phyloP scores from a whole-genome alignment of 2,797 vertebrate genomes.

The Danio albolineatus region DNA sequence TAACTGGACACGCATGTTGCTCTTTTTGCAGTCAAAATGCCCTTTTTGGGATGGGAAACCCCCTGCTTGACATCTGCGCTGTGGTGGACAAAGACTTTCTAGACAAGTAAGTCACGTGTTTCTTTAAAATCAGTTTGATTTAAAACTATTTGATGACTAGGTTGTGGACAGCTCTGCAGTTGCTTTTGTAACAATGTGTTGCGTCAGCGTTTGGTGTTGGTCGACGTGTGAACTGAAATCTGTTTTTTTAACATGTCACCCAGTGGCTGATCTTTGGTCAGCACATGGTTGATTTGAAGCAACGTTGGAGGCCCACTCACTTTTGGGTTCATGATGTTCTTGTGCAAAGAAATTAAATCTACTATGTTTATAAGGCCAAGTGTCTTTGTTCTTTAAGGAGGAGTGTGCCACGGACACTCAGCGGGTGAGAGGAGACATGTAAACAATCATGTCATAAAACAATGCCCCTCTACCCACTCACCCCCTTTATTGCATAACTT shows the following conservation, averaged over 20 bases:
- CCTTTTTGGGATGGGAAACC: slow-evolving; percentile 99
- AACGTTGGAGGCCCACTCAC: neutral
- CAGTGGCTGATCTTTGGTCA: slow-evolving; percentile 1
- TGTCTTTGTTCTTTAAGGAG: slow-evolving; percentile 32
- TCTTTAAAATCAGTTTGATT: slow-evolving; percentile 1
- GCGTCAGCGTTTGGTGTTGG: neutral
- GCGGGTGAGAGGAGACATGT: slow-evolving; percentile 37
- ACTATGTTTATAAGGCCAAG: neutral
- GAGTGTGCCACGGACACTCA: slow-evolving; percentile 1
- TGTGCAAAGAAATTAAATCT: neutral
- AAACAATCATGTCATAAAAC: slow-evolving; percentile 48
- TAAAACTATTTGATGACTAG: neutral
- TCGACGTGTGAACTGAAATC: slow-evolving; percentile 8
- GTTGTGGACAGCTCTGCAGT: neutral
- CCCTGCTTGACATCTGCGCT: slow-evolving; percentile 93
- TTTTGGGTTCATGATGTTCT: neutral
- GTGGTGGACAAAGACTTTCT: slow-evolving; percentile 98
- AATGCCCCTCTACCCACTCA: slow-evolving; percentile 39
- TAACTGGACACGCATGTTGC: slow-evolving; percentile 19
- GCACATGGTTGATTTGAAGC: neutral
- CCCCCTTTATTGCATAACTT: slow-evolving; percentile 31
- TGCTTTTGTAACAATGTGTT: neutral
- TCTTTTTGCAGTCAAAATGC: slow-evolving; percentile 86
- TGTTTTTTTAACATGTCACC: neutral
- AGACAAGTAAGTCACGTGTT: slow-evolving; percentile 88